Conservation (phyloP, 2,888 invertebrate genomes). For the Pollenia angustigena region DNA sequence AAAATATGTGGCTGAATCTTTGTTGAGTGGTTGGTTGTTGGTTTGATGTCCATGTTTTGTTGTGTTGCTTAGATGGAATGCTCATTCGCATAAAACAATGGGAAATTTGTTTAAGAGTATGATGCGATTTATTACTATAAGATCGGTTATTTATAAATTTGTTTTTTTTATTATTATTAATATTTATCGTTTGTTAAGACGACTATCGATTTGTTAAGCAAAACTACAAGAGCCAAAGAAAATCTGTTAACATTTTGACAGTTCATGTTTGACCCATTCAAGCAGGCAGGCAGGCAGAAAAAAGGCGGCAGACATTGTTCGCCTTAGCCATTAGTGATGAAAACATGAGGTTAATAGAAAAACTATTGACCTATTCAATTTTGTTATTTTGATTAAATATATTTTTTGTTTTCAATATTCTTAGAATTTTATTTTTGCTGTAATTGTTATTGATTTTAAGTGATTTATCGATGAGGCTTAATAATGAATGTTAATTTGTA, state of each 20-base stretch:
- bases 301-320: slow-evolving; percentile 55
- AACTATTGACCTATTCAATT: slow-evolving; percentile 78
- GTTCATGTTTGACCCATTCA: slow-evolving; percentile 75
- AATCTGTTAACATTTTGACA: slow-evolving; percentile 75
- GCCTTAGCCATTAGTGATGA: slow-evolving; percentile 57
- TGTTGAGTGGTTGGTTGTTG: not conserved
- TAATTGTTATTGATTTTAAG: slow-evolving; percentile 44
- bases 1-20: not conserved
- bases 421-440: slow-evolving; percentile 5
- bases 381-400: slow-evolving; percentile 35
- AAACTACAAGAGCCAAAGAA: slow-evolving; percentile 20
- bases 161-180: slow-evolving; percentile 16
- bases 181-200: slow-evolving; percentile 35
- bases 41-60: slow-evolving; percentile 12
- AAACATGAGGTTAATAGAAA: slow-evolving; percentile 80
- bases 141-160: slow-evolving; percentile 34
- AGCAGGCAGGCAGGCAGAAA: slow-evolving; percentile 47
- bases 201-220: slow-evolving; percentile 39
- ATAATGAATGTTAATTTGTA: slow-evolving; percentile 17
- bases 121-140: slow-evolving; percentile 69
- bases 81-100: slow-evolving; percentile 57
- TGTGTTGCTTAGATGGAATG: slow-evolving; percentile 15
- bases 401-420: slow-evolving; percentile 14
- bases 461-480: slow-evolving; percentile 44
- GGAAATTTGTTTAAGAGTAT: slow-evolving; percentile 61